Percentiles rank a stretch among this genome's conserved stretches.
Conservation (phyloP, 2,888 invertebrate species). For the Zeuzera pyrina region DNA sequence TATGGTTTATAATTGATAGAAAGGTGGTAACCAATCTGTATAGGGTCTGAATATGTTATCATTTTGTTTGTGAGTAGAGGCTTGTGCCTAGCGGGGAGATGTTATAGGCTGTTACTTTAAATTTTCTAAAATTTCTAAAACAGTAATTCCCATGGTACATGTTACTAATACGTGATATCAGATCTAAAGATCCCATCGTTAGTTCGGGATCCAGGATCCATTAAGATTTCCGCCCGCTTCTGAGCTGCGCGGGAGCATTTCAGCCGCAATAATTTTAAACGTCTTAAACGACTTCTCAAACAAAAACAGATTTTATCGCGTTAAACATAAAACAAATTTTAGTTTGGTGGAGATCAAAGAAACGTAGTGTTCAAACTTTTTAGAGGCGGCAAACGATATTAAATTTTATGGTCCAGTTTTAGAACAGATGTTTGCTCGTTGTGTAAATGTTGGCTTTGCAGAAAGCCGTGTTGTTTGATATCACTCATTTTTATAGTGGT, state of each 20-base stretch:
- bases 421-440: background rate
- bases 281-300: slow-evolving; percentile 14
- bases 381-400: too few relatives aligned
- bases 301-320: slow-evolving; percentile 14
- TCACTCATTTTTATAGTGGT: slow-evolving; percentile 66
- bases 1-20: too few relatives aligned
- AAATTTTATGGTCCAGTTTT: slow-evolving; percentile 1
- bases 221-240: slow-evolving; percentile 68
- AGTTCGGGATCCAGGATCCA: slow-evolving; percentile 66
- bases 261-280: slow-evolving; percentile 15
- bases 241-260: slow-evolving; percentile 61
- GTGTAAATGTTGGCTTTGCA: slow-evolving; percentile 26
- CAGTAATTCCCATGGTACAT: too few relatives aligned
- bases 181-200: slow-evolving; percentile 67
- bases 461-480: slow-evolving; percentile 43
- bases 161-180: slow-evolving; percentile 35
- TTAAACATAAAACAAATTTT: slow-evolving; percentile 3
- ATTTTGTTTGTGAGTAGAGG: too few relatives aligned
- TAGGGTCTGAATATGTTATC: too few relatives aligned
- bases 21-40: too few relatives aligned
- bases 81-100: too few relatives aligned
- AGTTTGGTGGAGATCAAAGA: background rate
- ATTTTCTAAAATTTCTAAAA: too few relatives aligned
- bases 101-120: too few relatives aligned
- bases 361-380: slow-evolving; percentile 28